phyloP scores from a whole-genome alignment of 2,888 invertebrate genomes.

The Hesperia comma region DNA sequence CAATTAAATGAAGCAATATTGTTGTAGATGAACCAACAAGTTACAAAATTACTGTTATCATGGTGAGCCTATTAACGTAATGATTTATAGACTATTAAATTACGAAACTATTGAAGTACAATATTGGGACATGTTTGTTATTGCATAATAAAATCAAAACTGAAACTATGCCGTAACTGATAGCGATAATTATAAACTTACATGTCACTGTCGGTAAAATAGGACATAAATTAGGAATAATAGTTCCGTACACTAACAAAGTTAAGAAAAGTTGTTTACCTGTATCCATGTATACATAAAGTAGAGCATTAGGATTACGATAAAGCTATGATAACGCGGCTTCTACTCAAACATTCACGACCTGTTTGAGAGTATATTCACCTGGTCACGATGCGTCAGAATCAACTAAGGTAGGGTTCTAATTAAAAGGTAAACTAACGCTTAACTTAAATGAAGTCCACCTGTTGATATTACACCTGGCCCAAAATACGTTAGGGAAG shows the following conservation, averaged over 20 bases:
- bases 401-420: conserved; percentile 45
- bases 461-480: conserved; percentile 77
- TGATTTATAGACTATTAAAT: not conserved
- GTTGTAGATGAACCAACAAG: conserved; percentile 10
- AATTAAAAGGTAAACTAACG: conserved; percentile 38
- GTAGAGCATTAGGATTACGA: not conserved
- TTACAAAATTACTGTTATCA: conserved; percentile 22
- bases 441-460: conserved; percentile 53
- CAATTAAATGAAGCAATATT: conserved; percentile 20
- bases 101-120: conserved; percentile 4
- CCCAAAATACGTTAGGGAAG: conserved; percentile 51
- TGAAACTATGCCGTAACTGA: not conserved
- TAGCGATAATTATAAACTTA: not conserved
- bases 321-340: conserved; percentile 21
- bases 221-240: no score
- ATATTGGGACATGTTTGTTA: conserved; percentile 1
- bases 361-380: conserved; percentile 7
- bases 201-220: not conserved
- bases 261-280: not conserved
- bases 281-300: not conserved
- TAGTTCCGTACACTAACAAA: no score
- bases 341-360: conserved; percentile 24
- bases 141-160: conserved; percentile 1
- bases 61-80: conserved; percentile 15
- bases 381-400: conserved; percentile 8